phyloP scores from a whole-genome alignment of 1,140 invertebrate species.

The Amyelois transitella region DNA sequence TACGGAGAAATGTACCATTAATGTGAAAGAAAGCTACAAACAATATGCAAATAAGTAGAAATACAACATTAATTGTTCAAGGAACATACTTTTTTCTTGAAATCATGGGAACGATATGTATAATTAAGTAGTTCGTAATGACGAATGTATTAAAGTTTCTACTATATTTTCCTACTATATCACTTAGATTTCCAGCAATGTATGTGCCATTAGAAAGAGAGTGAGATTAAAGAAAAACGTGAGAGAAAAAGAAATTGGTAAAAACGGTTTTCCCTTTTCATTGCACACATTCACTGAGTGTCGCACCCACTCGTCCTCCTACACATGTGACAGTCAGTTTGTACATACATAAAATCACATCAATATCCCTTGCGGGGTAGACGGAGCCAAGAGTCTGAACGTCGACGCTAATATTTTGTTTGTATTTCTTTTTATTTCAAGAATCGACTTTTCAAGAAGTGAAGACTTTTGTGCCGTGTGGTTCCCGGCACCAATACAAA shows the following conservation, averaged over 20 bases:
- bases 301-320: not conserved
- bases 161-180: too few relatives aligned
- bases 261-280: not conserved
- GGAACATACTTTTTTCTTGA: not conserved
- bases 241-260: not conserved
- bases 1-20: too few relatives aligned
- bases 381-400: too few relatives aligned
- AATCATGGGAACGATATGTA: not conserved
- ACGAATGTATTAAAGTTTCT: not conserved
- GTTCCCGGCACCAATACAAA: too few relatives aligned
- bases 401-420: too few relatives aligned
- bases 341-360: too few relatives aligned
- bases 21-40: not conserved
- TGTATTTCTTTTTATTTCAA: too few relatives aligned
- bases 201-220: not conserved
- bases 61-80: not conserved
- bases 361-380: too few relatives aligned
- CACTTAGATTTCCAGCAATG: not conserved
- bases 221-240: not conserved
- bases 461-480: too few relatives aligned
- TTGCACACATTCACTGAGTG: not conserved
- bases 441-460: too few relatives aligned
- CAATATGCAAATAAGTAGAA: not conserved
- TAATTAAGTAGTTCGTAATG: not conserved
- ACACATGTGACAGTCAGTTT: too few relatives aligned